Percentiles rank a stretch among this genome's conserved stretches.
Evolutionary conservation across 2,888 invertebrate species (phyloP).

Genomic region (Dynastes grantii): DNA sequence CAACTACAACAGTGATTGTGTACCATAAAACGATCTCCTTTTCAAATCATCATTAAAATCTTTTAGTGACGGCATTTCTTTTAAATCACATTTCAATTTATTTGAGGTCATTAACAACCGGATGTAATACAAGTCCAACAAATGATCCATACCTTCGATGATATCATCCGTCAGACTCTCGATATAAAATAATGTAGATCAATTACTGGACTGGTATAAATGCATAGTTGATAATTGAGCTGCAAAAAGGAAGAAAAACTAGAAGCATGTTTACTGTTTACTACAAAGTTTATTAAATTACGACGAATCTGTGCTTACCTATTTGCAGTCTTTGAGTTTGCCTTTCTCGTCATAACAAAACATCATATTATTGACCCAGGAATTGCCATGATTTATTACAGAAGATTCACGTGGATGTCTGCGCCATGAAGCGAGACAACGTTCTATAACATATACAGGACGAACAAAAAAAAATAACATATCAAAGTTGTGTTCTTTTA

Average conservation of each 20-base stretch:
- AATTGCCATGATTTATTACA: conserved; percentile 73
- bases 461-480: too few species aligned
- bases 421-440: conserved; percentile 59
- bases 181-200: conserved; percentile 71
- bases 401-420: conserved; percentile 65
- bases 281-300: background rate
- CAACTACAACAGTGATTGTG: conserved; percentile 9
- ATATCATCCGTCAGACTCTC: conserved; percentile 67
- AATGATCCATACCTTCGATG: conserved; percentile 60
- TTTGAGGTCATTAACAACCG: conserved; percentile 61
- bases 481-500: too few species aligned
- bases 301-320: conserved; percentile 64
- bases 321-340: conserved; percentile 66
- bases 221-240: conserved; percentile 71
- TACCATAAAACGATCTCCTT: conserved; percentile 64
- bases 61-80: conserved; percentile 63
- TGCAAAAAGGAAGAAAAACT: conserved; percentile 61
- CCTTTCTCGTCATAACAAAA: conserved; percentile 69
- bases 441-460: background rate
- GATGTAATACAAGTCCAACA: conserved; percentile 65
- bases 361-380: conserved; percentile 73
- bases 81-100: conserved; percentile 62
- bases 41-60: conserved; percentile 64
- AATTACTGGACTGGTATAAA: conserved; percentile 69
- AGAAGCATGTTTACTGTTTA: background rate